A percentile compares a stretch with the other conserved stretches of the same genome.
Evolutionary conservation across 2,113 vertebrate genomes (phyloP).

Genomic region (Hypanus sabinus): DNA sequence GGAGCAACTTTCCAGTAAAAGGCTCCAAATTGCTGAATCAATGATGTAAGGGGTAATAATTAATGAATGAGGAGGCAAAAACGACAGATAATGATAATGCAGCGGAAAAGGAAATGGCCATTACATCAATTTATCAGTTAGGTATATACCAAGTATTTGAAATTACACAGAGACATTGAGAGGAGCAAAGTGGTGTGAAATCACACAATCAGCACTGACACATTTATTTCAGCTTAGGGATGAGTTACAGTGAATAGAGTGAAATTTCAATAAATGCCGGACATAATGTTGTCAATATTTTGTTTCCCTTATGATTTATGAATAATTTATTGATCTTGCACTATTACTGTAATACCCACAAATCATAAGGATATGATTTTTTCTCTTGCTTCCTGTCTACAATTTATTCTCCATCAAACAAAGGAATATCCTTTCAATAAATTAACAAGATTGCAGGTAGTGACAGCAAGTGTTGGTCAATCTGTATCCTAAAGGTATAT

Average conservation of each 20-base stretch:
- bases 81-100: neutral
- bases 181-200: neutral
- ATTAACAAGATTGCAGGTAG: neutral
- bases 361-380: neutral
- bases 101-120: neutral
- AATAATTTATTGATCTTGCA: slow-evolving; percentile 24
- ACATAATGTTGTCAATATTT: neutral
- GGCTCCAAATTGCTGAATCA: neutral
- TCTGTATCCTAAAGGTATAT: neutral
- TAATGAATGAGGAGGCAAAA: slow-evolving; percentile 1
- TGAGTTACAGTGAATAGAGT: neutral
- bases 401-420: neutral
- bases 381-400: neutral
- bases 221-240: neutral
- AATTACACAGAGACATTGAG: neutral
- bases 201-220: neutral
- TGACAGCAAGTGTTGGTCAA: neutral
- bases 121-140: neutral
- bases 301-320: neutral
- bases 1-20: neutral
- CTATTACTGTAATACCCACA: slow-evolving; percentile 14
- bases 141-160: neutral
- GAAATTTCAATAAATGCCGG: neutral
- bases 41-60: neutral
- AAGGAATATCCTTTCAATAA: neutral